Percentiles rank a stretch among this genome's conserved stretches.
Evolutionary conservation across 2,113 vertebrate genomes (phyloP).

Genomic region (Cyprinodon variegatus): DNA sequence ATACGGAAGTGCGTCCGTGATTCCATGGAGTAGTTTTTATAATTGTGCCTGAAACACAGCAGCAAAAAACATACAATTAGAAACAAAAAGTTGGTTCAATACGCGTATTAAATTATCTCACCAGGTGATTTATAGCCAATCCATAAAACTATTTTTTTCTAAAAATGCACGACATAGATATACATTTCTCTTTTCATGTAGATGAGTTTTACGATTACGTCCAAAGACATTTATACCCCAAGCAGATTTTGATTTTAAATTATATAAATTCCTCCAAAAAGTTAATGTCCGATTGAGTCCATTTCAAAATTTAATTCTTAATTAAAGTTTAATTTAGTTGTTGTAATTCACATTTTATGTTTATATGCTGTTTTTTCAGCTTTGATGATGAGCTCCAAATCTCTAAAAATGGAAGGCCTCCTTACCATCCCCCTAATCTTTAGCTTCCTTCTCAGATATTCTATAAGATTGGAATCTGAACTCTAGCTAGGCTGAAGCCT

Average conservation of each 20-base stretch:
- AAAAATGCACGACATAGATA: neutral
- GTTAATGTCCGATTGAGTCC: neutral
- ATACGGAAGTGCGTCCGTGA: slow-evolving; percentile 98
- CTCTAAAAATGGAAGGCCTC: neutral
- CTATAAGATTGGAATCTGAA: neutral
- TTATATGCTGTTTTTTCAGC: neutral
- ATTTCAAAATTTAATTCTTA: neutral
- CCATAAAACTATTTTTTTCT: neutral
- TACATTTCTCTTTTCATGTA: too few species aligned
- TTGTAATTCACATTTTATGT: neutral
- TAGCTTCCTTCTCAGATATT: neutral
- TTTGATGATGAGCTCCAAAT: neutral
- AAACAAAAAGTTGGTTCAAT: neutral
- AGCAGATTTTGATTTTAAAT: too few species aligned
- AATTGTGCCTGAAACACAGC: slow-evolving; percentile 88
- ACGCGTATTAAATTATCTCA: neutral
- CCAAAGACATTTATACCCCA: neutral
- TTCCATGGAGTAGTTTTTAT: slow-evolving; percentile 99
- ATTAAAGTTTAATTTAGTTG: neutral
- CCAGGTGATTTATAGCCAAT: neutral
- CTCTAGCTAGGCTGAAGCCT: neutral
- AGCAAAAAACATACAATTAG: neutral
- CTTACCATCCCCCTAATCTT: neutral
- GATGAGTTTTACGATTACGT: too few species aligned
- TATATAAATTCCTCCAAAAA: neutral